Evolutionary conservation across 2,797 vertebrate genomes (phyloP), one percentile per base, ranked within the genome.

Genomic region (Lepilemur septentrionalis): DNA sequence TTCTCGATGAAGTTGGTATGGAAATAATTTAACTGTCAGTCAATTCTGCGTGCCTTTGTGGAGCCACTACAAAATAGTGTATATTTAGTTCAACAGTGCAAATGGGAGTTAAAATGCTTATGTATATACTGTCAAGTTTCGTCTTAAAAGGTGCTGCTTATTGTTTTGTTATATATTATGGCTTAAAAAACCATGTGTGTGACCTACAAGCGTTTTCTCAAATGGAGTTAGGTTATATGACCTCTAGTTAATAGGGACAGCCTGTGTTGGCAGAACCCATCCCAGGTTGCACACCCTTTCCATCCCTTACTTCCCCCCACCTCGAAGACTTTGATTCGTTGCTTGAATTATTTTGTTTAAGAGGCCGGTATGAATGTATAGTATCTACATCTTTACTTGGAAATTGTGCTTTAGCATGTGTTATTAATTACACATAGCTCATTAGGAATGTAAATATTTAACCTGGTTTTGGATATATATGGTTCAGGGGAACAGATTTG

Each of bases 401-500:
- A 76, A 89, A 78, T 67, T 79, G 32, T 92, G 46, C 85, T 41
- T 81, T 75, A 86, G 23, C 13, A 0, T 80, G 72, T 94, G 55
- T 67, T 94, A 84, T 72, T 46, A 79, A 0, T 89, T 18, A 73
- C 76, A 41, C 7, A 14, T 70, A 84, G 30, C 80, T 94, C 25
- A 35, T 32, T 41, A 84, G 28, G 61, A 93, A 70, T 86, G 57
- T 69, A 84, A 93, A 92, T 59, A 55, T 75, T 90, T 85, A 61
- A 79, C 30, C 23, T 81, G 50, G 14, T 86, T 96, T 89, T 91
- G 82, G 18, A 38, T 93, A 43, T 38, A 46, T 75, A n/a, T 8
- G 55, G 23, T 95, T 89, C 23, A 93, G 76, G 72, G 63, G 50
- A 83, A 84, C 48, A 96, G 89, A 92, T 89, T 95, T 91, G 38